Conservation (phyloP, 2,113 vertebrate species). For the Cervus canadensis region DNA sequence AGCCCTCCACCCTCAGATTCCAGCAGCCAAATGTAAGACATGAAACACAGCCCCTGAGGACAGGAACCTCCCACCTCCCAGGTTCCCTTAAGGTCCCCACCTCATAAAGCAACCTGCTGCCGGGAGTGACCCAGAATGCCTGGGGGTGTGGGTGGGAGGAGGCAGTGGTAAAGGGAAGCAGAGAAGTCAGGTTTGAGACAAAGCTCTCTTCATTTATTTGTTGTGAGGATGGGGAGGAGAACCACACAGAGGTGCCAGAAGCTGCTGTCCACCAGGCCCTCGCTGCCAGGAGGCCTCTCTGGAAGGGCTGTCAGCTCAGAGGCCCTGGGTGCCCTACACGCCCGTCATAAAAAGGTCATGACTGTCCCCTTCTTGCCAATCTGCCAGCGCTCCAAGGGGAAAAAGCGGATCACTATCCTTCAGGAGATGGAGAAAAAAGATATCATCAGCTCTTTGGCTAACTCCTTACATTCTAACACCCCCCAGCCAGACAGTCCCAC, state of each 20-base stretch:
- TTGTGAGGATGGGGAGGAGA: not conserved
- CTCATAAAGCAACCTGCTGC: not conserved
- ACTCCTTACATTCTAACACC: not conserved
- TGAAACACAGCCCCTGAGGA: not conserved
- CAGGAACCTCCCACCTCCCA: not conserved
- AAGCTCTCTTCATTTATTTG: slow-evolving; percentile 51
- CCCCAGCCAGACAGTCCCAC: not conserved
- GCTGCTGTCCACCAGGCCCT: not conserved
- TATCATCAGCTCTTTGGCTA: not conserved
- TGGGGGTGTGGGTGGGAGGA: not conserved
- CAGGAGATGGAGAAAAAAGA: not conserved
- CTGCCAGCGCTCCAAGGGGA: slow-evolving; percentile 89
- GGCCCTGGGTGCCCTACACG: not conserved
- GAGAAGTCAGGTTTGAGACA: not conserved
- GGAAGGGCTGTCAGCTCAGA: not conserved
- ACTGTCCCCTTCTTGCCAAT: slow-evolving; percentile 93
- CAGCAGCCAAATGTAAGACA: not conserved
- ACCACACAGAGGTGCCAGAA: not conserved
- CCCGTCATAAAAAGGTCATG: slow-evolving; percentile 87
- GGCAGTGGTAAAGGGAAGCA: not conserved
- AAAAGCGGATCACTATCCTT: slow-evolving; percentile 89
- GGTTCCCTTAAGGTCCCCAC: not conserved
- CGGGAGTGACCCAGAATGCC: not conserved
- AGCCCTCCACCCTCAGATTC: not conserved
- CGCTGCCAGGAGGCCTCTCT: not conserved